These are phyloP conservation scores for Cervus canadensis DNA, from an alignment of 2,113 vertebrate genomes.

Conservation along the genomic window DNA sequence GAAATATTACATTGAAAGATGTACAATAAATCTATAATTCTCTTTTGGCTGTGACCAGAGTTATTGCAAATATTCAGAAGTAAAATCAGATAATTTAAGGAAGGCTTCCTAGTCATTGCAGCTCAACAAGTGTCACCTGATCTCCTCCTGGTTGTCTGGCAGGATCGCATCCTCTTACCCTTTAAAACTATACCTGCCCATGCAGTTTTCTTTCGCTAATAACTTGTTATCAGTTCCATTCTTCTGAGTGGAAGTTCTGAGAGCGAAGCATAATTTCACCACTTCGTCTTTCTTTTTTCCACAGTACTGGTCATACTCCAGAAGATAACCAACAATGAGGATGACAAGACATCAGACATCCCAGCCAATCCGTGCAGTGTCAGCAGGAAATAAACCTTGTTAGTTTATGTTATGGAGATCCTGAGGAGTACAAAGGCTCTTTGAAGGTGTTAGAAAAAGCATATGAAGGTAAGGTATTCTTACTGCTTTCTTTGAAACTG, in stretches of 20 bases:
- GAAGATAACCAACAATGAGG: not conserved
- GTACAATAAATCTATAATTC: not conserved
- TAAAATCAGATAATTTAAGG: not conserved
- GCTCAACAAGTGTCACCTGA: not conserved
- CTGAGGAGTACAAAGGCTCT: not conserved
- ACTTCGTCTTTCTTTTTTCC: not conserved
- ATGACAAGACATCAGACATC: not conserved
- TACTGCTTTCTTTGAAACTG: constrained; percentile 33
- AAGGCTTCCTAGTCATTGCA: not conserved
- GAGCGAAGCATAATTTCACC: not conserved
- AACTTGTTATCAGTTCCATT: not conserved
- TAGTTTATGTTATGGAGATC: not conserved
- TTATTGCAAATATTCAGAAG: constrained; percentile 1
- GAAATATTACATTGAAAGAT: not conserved
- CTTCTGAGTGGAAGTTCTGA: not conserved
- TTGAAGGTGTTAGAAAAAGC: not conserved
- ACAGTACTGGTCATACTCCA: not conserved
- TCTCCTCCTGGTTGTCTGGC: not conserved
- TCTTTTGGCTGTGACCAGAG: not conserved
- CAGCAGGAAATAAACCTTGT: not conserved
- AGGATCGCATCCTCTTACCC: not conserved
- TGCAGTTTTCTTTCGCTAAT: not conserved
- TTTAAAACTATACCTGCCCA: not conserved
- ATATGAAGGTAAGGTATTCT: not conserved
- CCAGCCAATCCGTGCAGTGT: not conserved